A percentile compares a stretch with the other conserved stretches of the same genome.
Conservation (phyloP, 2,113 vertebrate genomes). For the Pollachius pollachius region DNA sequence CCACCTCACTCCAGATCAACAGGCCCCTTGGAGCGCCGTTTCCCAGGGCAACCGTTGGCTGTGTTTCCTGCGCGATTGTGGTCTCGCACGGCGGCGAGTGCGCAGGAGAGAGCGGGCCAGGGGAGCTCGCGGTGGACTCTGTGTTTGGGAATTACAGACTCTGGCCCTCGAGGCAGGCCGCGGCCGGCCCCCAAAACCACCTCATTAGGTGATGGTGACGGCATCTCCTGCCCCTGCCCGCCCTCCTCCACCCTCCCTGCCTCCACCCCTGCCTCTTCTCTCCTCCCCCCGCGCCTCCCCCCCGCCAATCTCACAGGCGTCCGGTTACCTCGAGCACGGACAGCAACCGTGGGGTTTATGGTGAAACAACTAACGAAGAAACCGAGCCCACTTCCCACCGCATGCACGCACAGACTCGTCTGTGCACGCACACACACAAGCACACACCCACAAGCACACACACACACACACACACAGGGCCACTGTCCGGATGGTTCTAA, state of each 20-base stretch:
- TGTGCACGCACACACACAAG: too few relatives aligned
- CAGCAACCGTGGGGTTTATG: constrained; percentile 15
- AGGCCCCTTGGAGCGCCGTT: neutral
- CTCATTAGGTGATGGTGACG: constrained; percentile 68
- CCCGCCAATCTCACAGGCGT: constrained; percentile 15
- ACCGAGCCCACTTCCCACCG: neutral
- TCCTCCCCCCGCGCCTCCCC: constrained; percentile 27
- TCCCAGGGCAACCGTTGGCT: too few relatives aligned
- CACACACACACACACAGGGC: neutral
- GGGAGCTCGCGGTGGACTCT: constrained; percentile 44
- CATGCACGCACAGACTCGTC: neutral
- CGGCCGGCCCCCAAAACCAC: constrained; percentile 54
- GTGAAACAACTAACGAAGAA: constrained; percentile 21
- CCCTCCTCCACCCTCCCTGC: neutral
- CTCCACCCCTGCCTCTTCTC: constrained; percentile 48
- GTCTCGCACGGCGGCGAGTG: constrained; percentile 58
- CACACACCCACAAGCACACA: neutral
- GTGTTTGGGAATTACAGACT: constrained; percentile 67
- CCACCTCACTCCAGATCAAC: too few relatives aligned
- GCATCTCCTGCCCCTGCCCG: constrained; percentile 58
- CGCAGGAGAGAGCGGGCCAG: constrained; percentile 51
- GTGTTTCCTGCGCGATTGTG: constrained; percentile 7
- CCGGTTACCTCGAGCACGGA: neutral
- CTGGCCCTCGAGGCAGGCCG: constrained; percentile 42
- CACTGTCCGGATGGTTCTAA: neutral